phyloP scores from a whole-genome alignment of 2,888 invertebrate genomes.

The Tenthredo livida region DNA sequence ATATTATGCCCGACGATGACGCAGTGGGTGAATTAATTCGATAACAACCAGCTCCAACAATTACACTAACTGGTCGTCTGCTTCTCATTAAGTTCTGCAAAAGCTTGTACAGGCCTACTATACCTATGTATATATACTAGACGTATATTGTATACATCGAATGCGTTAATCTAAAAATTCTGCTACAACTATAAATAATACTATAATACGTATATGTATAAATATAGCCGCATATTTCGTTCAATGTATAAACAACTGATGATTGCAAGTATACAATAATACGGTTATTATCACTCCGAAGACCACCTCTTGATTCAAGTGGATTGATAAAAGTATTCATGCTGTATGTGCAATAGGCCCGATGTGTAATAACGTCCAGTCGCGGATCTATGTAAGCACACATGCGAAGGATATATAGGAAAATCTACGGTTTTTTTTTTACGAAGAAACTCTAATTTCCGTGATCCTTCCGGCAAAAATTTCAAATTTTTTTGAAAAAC shows the following conservation, averaged over 20 bases:
- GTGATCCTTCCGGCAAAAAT: too few relatives aligned
- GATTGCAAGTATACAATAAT: background rate
- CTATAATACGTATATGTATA: background rate
- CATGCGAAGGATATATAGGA: background rate
- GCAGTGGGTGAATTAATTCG: conserved; percentile 71
- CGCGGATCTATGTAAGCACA: too few relatives aligned
- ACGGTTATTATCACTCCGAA: background rate
- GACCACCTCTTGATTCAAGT: conserved; percentile 2
- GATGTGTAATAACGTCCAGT: background rate
- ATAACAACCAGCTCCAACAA: conserved; percentile 71
- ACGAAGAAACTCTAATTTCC: background rate
- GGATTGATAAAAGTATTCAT: conserved; percentile 8
- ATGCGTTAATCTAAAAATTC: background rate
- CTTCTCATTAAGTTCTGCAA: conserved; percentile 65
- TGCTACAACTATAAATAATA: background rate
- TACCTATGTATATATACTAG: background rate
- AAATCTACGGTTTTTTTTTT: too few relatives aligned
- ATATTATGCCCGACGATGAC: conserved; percentile 1
- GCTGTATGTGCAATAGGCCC: too few relatives aligned
- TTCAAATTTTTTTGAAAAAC: background rate
- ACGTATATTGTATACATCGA: background rate
- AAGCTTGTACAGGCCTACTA: background rate
- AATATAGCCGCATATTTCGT: background rate
- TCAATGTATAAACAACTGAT: background rate
- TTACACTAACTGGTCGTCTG: conserved; percentile 69